Percentiles rank a stretch among this genome's conserved stretches.
These are phyloP conservation scores for Caenorhabditis inopinata DNA, from an alignment of 1,140 invertebrate genomes.

Conservation along the genomic window DNA sequence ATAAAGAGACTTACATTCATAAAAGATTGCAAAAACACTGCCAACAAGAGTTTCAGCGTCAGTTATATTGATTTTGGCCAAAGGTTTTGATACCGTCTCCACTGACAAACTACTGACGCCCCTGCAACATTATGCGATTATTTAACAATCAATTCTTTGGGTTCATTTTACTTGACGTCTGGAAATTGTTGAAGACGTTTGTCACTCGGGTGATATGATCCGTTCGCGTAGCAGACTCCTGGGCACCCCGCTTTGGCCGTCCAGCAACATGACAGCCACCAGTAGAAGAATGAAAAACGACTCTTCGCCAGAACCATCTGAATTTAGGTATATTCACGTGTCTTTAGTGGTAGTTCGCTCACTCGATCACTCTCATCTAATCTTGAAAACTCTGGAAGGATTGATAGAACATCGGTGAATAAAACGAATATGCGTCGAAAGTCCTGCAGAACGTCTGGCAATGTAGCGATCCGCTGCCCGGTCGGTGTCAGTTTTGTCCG, in stretches of 20 bases:
- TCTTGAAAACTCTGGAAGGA: conserved; percentile 53
- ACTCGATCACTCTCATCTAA: conserved; percentile 50
- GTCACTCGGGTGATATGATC: conserved; percentile 58
- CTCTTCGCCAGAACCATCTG: conserved; percentile 50
- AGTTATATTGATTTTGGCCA: conserved; percentile 24
- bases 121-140: conserved; percentile 9
- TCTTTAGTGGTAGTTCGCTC: neutral
- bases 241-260: conserved; percentile 49
- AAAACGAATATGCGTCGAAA: conserved; percentile 56
- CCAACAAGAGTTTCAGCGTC: conserved; percentile 27
- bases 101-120: conserved; percentile 33
- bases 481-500: conserved; percentile 48
- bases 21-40: conserved; percentile 19
- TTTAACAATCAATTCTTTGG: neutral
- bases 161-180: conserved; percentile 18
- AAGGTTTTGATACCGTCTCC: conserved; percentile 28
- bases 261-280: conserved; percentile 54
- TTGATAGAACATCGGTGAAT: conserved; percentile 53
- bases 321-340: neutral
- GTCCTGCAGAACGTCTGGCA: conserved; percentile 54
- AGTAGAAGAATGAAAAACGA: conserved; percentile 57
- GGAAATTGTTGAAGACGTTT: conserved; percentile 43
- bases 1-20: neutral
- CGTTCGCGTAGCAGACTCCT: conserved; percentile 59
- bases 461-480: conserved; percentile 41